These are phyloP conservation scores for Chironomus riparius DNA, from an alignment of 2,888 invertebrate species.

Conservation along the genomic window DNA sequence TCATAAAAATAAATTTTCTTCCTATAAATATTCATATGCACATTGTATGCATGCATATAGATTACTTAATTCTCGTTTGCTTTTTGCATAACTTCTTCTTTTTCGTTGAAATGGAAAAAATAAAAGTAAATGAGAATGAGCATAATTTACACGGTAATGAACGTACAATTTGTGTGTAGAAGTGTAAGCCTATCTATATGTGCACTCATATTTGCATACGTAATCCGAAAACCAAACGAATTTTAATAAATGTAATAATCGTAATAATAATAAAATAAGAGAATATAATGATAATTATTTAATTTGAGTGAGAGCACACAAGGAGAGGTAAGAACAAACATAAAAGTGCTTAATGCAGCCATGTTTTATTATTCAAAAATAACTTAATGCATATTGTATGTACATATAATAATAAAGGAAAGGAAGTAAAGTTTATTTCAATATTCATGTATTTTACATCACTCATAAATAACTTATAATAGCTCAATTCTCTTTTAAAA, in stretches of 20 bases:
- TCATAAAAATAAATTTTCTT: not conserved
- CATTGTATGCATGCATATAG: not conserved
- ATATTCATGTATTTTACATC: slow-evolving; percentile 9
- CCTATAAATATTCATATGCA: not conserved
- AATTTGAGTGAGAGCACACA: slow-evolving; percentile 9
- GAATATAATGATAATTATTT: slow-evolving; percentile 22
- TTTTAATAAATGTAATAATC: not conserved
- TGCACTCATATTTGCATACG: not conserved
- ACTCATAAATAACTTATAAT: slow-evolving; percentile 19
- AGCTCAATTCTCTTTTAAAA: slow-evolving; percentile 15
- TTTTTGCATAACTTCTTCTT: slow-evolving; percentile 6
- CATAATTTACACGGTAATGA: not conserved
- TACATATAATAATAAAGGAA: not conserved
- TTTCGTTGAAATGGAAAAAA: not conserved
- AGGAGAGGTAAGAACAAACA: not conserved
- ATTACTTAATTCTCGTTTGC: not conserved
- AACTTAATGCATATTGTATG: not conserved
- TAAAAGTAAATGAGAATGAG: not conserved
- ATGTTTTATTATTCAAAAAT: slow-evolving; percentile 13
- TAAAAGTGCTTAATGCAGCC: not conserved
- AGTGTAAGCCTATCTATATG: not conserved
- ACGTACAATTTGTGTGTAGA: not conserved
- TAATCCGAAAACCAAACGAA: not conserved
- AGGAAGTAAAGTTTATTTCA: slow-evolving; percentile 16
- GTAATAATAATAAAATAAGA: not conserved